Percentiles rank a stretch among this genome's conserved stretches.
Conservation (phyloP, 1,140 invertebrate species). For the Aphelenchoides fujianensis region DNA sequence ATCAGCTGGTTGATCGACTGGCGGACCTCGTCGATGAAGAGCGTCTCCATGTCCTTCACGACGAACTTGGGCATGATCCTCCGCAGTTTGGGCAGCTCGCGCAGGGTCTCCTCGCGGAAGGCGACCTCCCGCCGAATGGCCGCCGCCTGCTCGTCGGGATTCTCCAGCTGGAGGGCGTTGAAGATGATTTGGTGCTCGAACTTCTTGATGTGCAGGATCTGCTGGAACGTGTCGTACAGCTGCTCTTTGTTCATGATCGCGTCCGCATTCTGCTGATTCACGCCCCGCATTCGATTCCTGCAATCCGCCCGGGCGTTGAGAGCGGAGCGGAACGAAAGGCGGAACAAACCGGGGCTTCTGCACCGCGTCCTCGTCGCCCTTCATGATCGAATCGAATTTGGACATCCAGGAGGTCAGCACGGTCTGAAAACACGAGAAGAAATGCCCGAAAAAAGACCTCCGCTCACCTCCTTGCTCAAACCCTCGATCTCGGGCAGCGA, state of each 20-base stretch:
- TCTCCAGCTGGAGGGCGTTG: constrained; percentile 97
- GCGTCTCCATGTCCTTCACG: constrained; percentile 98
- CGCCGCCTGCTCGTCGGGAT: constrained; percentile 97
- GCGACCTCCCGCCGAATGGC: constrained; percentile 96
- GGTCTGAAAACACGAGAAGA: constrained; percentile 8
- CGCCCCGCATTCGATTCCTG: constrained; percentile 54
- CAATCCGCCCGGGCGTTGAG: constrained; percentile 27
- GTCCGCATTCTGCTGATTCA: constrained; percentile 77
- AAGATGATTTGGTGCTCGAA: constrained; percentile 99
- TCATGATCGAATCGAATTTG: constrained; percentile 98
- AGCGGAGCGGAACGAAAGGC: background rate
- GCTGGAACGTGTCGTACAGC: constrained; percentile 99
- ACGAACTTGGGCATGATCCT: constrained; percentile 97
- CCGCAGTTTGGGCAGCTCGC: constrained; percentile 82
- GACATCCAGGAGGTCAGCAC: constrained; percentile 92
- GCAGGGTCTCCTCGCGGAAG: constrained; percentile 88
- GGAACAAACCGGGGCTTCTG: constrained; percentile 27
- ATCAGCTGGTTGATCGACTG: constrained; percentile 95
- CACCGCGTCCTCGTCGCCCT: constrained; percentile 69
- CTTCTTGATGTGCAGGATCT: constrained; percentile 95
- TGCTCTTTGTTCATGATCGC: constrained; percentile 90
- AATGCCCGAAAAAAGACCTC: background rate
- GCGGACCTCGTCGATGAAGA: constrained; percentile 96
- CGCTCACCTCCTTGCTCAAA: constrained; percentile 83
- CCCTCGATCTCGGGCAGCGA: constrained; percentile 98